Evolutionary conservation across 2,797 vertebrate genomes (phyloP).

Genomic region (Acanthis flammea): DNA sequence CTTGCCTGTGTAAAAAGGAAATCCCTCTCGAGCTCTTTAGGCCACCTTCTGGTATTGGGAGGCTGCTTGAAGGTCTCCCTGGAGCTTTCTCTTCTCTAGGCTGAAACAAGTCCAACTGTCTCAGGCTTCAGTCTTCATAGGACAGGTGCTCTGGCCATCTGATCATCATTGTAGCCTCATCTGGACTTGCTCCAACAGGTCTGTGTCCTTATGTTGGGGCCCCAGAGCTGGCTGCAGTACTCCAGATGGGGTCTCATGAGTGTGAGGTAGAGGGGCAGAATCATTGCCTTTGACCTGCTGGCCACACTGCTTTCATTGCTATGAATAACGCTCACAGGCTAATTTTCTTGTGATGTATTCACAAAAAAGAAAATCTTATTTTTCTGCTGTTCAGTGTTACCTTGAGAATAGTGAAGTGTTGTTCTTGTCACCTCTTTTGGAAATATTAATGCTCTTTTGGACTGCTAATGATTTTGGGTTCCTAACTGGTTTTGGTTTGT

Average conservation of each 20-base stretch:
- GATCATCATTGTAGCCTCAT: not conserved
- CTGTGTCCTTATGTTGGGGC: not conserved
- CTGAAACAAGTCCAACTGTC: not conserved
- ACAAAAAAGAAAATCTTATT: not conserved
- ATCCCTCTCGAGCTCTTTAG: not conserved
- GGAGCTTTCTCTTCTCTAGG: not conserved
- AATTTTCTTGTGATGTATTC: not conserved
- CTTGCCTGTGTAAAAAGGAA: not conserved
- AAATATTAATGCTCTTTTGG: not conserved
- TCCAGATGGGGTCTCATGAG: not conserved
- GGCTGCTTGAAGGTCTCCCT: not conserved
- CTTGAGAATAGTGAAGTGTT: not conserved
- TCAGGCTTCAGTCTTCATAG: not conserved
- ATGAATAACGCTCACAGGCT: not conserved
- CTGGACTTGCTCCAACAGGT: not conserved
- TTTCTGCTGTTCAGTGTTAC: not conserved
- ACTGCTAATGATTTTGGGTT: not conserved
- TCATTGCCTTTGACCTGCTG: not conserved
- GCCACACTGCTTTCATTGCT: not conserved
- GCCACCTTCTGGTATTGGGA: not conserved
- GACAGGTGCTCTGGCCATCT: not conserved
- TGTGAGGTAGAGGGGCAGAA: not conserved
- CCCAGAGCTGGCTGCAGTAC: not conserved
- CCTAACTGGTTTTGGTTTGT: not conserved
- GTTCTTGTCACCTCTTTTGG: not conserved